Conservation (phyloP, 2,113 vertebrate species). For the Pelodiscus sinensis region DNA sequence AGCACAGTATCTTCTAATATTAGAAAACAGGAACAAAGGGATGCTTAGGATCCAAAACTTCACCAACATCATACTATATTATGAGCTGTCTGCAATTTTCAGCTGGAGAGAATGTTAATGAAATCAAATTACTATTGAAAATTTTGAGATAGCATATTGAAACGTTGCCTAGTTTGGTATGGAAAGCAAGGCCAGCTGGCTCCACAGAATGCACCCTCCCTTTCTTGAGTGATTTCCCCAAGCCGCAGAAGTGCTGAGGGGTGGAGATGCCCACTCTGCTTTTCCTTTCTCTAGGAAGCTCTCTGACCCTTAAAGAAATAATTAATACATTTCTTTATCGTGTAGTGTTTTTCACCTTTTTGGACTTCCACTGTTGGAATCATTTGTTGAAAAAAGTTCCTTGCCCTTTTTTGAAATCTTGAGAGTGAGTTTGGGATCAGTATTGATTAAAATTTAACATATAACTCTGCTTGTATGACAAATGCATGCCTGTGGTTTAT, state of each 20-base stretch:
- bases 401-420: not conserved
- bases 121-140: too few relatives aligned
- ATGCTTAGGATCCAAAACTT: not conserved
- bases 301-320: not conserved
- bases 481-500: not conserved
- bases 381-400: not conserved
- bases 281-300: not conserved
- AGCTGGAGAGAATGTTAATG: not conserved
- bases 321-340: not conserved
- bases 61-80: not conserved
- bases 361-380: not conserved
- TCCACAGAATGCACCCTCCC: not conserved
- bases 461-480: not conserved
- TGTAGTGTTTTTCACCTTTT: not conserved
- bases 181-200: not conserved
- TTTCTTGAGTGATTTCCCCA: not conserved
- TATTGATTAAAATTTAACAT: not conserved
- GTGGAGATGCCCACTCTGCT: not conserved
- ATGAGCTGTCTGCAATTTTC: not conserved
- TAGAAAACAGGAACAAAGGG: not conserved
- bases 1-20: not conserved
- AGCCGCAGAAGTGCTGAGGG: not conserved
- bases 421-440: not conserved
- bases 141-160: not conserved
- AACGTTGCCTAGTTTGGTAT: not conserved